Percentiles rank a stretch among this genome's conserved stretches.
Conservation (phyloP, 2,888 invertebrate species). For the Panopea generosa region DNA sequence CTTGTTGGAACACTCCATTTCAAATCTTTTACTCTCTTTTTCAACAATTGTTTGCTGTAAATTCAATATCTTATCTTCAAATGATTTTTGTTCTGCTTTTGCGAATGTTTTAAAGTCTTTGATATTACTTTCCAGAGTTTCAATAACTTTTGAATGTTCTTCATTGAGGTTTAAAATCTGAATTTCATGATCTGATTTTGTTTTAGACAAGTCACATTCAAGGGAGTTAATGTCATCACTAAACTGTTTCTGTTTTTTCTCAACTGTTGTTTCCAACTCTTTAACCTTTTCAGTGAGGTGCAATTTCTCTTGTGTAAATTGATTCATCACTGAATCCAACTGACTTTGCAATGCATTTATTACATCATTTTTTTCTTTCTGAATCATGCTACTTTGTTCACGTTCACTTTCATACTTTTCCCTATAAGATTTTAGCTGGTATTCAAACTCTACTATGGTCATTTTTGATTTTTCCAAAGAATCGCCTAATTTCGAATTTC, state of each 20-base stretch:
- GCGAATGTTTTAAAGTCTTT: conserved; percentile 7
- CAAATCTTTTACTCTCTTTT: conserved; percentile 17
- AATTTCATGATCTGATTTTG: conserved; percentile 14
- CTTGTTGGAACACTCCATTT: conserved; percentile 46
- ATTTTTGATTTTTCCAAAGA: conserved; percentile 34
- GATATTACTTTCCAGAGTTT: not conserved
- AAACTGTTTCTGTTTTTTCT: conserved; percentile 17
- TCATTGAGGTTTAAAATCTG: conserved; percentile 9
- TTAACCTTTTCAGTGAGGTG: conserved; percentile 15
- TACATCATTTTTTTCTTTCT: conserved; percentile 22
- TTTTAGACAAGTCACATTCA: not conserved
- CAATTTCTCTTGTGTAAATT: conserved; percentile 19
- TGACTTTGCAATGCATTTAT: conserved; percentile 37
- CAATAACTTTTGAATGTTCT: not conserved
- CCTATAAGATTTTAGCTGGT: conserved; percentile 25
- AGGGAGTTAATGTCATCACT: conserved; percentile 14
- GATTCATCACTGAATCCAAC: conserved; percentile 22
- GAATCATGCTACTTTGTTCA: conserved; percentile 1
- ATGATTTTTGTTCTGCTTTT: conserved; percentile 1
- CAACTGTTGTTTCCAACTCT: conserved; percentile 27
- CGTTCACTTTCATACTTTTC: conserved; percentile 21
- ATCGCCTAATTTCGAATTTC: conserved; percentile 23
- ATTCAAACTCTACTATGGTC: conserved; percentile 30
- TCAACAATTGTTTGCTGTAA: conserved; percentile 17
- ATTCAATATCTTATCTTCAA: conserved; percentile 5